Conservation (phyloP, 2,888 invertebrate species). For the Capitulum mitella region DNA sequence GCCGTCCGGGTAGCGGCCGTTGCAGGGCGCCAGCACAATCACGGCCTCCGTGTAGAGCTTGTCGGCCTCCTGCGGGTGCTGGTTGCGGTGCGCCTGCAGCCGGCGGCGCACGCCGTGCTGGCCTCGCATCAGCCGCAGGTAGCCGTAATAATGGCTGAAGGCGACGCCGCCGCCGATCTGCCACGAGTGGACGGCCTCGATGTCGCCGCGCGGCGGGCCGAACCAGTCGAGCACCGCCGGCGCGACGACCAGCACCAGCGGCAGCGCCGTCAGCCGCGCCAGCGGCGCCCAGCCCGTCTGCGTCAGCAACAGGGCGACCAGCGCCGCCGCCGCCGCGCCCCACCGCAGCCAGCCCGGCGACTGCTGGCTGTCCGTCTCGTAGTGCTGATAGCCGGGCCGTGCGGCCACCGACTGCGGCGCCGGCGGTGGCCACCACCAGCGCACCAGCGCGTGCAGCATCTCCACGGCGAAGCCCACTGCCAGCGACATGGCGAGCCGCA, state of each 20-base stretch:
- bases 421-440: too few species aligned
- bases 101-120: not conserved
- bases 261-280: not conserved
- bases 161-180: not conserved
- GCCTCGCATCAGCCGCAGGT: not conserved
- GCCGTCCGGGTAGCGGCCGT: not conserved
- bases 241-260: not conserved
- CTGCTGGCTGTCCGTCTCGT: too few species aligned
- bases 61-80: not conserved
- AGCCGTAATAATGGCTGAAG: not conserved
- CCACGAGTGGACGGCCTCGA: not conserved
- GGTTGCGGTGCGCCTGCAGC: not conserved
- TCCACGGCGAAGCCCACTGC: too few species aligned
- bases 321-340: not conserved
- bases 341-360: not conserved
- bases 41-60: not conserved
- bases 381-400: not conserved
- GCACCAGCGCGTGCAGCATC: too few species aligned
- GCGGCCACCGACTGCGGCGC: not conserved
- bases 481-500: too few species aligned
- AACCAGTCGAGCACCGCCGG: not conserved
- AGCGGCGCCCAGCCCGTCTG: not conserved
- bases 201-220: not conserved
- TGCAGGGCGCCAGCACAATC: not conserved
- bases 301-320: not conserved